These are phyloP conservation scores for Meiosimyza decipiens DNA, from an alignment of 2,888 invertebrate species.

Conservation along the genomic window DNA sequence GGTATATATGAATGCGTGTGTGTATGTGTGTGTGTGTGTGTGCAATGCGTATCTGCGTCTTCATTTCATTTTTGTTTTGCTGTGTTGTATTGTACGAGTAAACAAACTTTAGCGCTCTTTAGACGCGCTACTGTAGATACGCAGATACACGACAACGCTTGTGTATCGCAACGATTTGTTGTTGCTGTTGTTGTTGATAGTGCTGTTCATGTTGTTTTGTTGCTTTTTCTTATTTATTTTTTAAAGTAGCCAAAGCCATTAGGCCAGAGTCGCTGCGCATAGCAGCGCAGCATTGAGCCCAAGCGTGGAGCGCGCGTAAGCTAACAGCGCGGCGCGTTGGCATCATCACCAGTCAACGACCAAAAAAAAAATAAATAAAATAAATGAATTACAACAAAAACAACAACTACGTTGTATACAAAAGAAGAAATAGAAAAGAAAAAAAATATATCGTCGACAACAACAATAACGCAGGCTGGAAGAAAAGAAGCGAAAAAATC, in stretches of 20 bases:
- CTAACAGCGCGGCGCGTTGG: constrained; percentile 5
- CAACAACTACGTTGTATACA: constrained; percentile 30
- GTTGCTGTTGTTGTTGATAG: constrained; percentile 15
- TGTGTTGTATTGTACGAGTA: constrained; percentile 15
- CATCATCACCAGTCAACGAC: constrained; percentile 49
- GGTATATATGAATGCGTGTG: background rate
- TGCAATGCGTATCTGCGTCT: background rate
- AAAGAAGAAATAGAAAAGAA: constrained; percentile 16
- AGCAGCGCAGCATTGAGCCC: constrained; percentile 18
- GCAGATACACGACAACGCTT: constrained; percentile 32
- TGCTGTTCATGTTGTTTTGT: background rate
- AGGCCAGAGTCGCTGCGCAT: constrained; percentile 6
- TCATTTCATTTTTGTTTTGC: too few species aligned
- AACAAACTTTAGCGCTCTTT: constrained; percentile 49
- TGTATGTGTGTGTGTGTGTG: background rate
- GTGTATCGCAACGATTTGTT: background rate
- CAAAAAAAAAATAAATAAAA: constrained; percentile 42
- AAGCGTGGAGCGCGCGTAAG: constrained; percentile 16
- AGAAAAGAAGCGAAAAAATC: constrained; percentile 50
- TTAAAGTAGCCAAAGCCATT: constrained; percentile 20
- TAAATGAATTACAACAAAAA: constrained; percentile 33
- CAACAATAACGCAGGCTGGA: constrained; percentile 28
- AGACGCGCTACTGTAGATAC: constrained; percentile 57
- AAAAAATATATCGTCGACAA: constrained; percentile 25
- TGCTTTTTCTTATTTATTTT: background rate